Conservation (phyloP, 37 sponge, comb jelly and placozoan genomes). For the Aphrocallistes beatrix region DNA sequence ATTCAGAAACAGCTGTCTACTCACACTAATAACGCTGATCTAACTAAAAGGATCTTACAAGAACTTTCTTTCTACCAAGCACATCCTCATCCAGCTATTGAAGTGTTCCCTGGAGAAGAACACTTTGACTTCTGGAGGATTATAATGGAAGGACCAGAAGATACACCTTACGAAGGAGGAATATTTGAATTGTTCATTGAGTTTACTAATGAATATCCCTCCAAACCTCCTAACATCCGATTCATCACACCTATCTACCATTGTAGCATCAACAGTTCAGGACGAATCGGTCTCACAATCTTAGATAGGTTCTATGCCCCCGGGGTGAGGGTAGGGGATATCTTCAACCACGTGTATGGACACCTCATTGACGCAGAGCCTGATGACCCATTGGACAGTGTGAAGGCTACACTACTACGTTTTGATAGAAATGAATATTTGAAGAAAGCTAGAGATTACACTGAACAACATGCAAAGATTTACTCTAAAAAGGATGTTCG, state of each 20-base stretch:
- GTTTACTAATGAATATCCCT: conserved; percentile 20
- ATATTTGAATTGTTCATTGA: not conserved
- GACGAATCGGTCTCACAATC: conserved; percentile 7
- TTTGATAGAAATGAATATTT: not conserved
- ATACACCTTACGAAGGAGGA: not conserved
- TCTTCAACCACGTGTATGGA: conserved; percentile 13
- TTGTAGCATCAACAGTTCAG: conserved; percentile 19
- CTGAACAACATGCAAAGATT: not conserved
- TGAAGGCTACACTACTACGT: not conserved
- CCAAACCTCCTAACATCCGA: conserved; percentile 22
- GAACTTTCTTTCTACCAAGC: not conserved
- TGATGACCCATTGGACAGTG: not conserved
- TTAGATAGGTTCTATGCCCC: conserved; percentile 5
- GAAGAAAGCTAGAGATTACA: not conserved
- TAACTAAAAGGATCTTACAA: not conserved
- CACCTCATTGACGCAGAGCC: not conserved
- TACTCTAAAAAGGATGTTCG: not conserved
- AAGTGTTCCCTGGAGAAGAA: conserved; percentile 21
- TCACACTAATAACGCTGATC: not conserved
- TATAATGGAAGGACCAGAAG: conserved; percentile 6
- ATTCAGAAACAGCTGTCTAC: not conserved
- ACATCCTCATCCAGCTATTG: not conserved
- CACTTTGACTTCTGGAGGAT: conserved; percentile 23
- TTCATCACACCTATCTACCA: conserved; percentile 22
- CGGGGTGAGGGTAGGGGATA: not conserved